These are phyloP conservation scores for Habrosyne pyritoides DNA, from an alignment of 2,888 invertebrate species.

Conservation along the genomic window DNA sequence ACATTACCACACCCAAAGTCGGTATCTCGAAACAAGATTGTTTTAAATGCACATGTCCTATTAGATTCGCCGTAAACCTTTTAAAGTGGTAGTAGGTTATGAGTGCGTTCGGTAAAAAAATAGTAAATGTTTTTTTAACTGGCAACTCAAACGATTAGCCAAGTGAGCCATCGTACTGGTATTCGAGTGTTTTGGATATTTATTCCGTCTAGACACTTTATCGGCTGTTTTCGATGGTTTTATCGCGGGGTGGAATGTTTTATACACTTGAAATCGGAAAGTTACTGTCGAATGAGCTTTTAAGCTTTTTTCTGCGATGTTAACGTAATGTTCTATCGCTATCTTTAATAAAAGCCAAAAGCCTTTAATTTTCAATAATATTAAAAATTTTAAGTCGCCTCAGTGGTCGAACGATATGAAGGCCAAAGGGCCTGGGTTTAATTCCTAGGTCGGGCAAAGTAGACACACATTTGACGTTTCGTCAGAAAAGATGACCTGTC, in stretches of 20 bases:
- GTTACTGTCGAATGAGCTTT: conserved; percentile 49
- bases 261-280: conserved; percentile 70
- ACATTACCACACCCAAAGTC: conserved; percentile 49
- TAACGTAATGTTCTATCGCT: conserved; percentile 11
- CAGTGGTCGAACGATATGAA: too few relatives aligned
- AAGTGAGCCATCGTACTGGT: conserved; percentile 79
- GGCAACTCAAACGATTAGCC: conserved; percentile 73
- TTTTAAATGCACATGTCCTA: conserved; percentile 66
- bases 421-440: too few relatives aligned
- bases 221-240: conserved; percentile 69
- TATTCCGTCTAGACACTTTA: conserved; percentile 80
- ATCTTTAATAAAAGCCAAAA: not conserved
- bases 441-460: too few relatives aligned
- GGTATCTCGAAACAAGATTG: conserved; percentile 57
- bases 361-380: too few relatives aligned
- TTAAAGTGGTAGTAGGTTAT: conserved; percentile 71
- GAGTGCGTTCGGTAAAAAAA: conserved; percentile 60
- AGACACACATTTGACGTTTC: too few relatives aligned
- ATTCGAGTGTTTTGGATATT: conserved; percentile 79
- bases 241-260: conserved; percentile 73
- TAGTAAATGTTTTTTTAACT: conserved; percentile 57
- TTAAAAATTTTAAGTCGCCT: too few relatives aligned
- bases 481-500: too few relatives aligned
- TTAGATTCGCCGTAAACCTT: conserved; percentile 76
- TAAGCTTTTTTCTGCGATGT: conserved; percentile 35